These are phyloP conservation scores for Drosophila greeni DNA, from an alignment of 2,888 invertebrate genomes.

Conservation along the genomic window DNA sequence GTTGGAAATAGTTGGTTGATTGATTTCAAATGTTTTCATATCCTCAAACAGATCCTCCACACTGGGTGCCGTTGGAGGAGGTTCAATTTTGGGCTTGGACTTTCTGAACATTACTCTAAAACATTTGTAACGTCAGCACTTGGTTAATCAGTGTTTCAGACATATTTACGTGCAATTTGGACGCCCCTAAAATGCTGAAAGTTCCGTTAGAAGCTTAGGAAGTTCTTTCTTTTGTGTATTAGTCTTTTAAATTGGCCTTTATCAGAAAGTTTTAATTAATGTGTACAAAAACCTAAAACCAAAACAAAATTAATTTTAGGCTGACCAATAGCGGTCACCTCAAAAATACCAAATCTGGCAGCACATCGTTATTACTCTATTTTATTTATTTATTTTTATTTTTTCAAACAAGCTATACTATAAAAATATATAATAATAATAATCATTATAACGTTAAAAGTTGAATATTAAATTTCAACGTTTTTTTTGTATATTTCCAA, in stretches of 20 bases:
- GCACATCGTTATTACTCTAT: not conserved
- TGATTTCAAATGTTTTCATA: conserved; percentile 74
- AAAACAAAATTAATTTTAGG: not conserved
- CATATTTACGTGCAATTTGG: not conserved
- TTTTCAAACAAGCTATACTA: not conserved
- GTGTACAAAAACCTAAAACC: conserved; percentile 18
- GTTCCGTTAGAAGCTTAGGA: too few relatives aligned
- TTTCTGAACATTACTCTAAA: conserved; percentile 66
- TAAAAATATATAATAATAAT: not conserved
- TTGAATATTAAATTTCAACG: not conserved
- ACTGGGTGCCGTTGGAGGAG: conserved; percentile 72
- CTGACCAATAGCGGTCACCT: not conserved
- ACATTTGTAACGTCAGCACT: conserved; percentile 26
- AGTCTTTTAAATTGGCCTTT: not conserved
- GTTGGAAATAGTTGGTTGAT: conserved; percentile 29
- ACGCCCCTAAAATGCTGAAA: not conserved
- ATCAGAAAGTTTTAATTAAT: not conserved
- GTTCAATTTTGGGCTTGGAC: conserved; percentile 54
- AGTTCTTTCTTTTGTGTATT: not conserved
- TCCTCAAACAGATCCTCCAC: conserved; percentile 74
- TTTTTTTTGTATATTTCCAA: not conserved
- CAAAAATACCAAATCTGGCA: not conserved
- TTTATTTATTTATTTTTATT: too few relatives aligned
- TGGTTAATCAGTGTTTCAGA: too few relatives aligned
- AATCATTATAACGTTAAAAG: not conserved